Conservation (phyloP, 1,140 invertebrate genomes). For the Pemphigus obesinymphae region DNA sequence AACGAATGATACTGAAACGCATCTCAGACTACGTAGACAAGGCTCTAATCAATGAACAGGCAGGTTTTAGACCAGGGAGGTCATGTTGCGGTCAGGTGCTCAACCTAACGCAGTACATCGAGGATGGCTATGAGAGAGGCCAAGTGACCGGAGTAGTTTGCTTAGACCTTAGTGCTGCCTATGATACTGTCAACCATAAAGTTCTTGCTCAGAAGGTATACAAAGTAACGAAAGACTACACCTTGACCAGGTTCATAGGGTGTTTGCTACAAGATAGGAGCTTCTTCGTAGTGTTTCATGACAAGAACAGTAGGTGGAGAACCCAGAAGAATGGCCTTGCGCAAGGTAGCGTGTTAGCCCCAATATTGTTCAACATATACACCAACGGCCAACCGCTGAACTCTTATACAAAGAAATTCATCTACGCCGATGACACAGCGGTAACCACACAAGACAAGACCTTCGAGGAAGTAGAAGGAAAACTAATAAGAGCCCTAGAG, state of each 20-base stretch:
- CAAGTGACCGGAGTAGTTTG: constrained; percentile 34
- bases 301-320: constrained; percentile 42
- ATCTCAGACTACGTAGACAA: constrained; percentile 15
- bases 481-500: too few relatives aligned
- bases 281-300: constrained; percentile 33
- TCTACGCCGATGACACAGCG: too few relatives aligned
- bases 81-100: constrained; percentile 31
- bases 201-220: constrained; percentile 29
- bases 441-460: too few relatives aligned
- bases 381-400: too few relatives aligned
- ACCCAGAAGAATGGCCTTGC: constrained; percentile 40
- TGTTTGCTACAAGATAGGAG: constrained; percentile 40
- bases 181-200: constrained; percentile 42
- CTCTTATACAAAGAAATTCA: too few relatives aligned
- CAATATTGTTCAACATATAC: too few relatives aligned
- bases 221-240: constrained; percentile 33
- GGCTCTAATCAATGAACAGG: constrained; percentile 28
- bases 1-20: constrained; percentile 40
- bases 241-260: neutral
- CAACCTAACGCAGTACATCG: constrained; percentile 42
- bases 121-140: constrained; percentile 40
- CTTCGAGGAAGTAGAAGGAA: too few relatives aligned
- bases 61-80: constrained; percentile 37
- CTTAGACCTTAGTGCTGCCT: constrained; percentile 39
- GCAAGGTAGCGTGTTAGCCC: constrained; percentile 37